phyloP scores from a whole-genome alignment of 2,888 invertebrate species.

The Aplocera efformata region DNA sequence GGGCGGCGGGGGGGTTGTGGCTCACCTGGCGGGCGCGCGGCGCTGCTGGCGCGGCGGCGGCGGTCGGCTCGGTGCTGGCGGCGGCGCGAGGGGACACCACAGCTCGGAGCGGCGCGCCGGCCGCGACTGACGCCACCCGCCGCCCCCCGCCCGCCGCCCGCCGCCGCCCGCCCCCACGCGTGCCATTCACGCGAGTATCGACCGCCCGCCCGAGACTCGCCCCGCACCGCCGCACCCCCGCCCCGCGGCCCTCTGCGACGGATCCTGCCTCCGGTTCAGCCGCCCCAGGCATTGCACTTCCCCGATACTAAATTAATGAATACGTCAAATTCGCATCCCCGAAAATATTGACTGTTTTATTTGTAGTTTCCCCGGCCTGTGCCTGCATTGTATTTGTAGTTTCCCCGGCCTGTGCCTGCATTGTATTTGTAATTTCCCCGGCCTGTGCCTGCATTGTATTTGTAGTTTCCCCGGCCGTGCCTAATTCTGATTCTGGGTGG shows the following conservation, averaged over 20 bases:
- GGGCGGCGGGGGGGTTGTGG: conserved; percentile 13
- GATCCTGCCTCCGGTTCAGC: too few relatives aligned
- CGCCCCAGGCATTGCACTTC: too few relatives aligned
- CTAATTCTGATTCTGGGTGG: too few relatives aligned
- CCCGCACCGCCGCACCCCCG: conserved; percentile 14
- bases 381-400: too few relatives aligned
- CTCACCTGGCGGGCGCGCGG: conserved; percentile 15
- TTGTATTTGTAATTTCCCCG: too few relatives aligned
- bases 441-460: too few relatives aligned
- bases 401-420: too few relatives aligned
- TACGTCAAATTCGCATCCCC: too few relatives aligned
- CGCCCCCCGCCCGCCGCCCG: conserved; percentile 48
- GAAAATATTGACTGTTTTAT: too few relatives aligned
- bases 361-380: too few relatives aligned
- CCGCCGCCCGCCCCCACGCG: conserved; percentile 29
- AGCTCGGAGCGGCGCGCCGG: conserved; percentile 58
- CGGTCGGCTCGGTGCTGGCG: conserved; percentile 35
- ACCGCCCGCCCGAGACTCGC: conserved; percentile 33
- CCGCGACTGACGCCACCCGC: conserved; percentile 66
- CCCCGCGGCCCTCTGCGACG: background rate
- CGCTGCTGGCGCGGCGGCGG: conserved; percentile 20
- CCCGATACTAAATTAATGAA: too few relatives aligned
- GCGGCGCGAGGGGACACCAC: conserved; percentile 44
- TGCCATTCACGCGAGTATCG: conserved; percentile 61
- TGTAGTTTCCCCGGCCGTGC: too few relatives aligned